Evolutionary conservation across 92 coral and sea anemone genomes (phyloP), one percentile per base, ranked within the genome.

Genomic region (Epizoanthus stellaris): DNA sequence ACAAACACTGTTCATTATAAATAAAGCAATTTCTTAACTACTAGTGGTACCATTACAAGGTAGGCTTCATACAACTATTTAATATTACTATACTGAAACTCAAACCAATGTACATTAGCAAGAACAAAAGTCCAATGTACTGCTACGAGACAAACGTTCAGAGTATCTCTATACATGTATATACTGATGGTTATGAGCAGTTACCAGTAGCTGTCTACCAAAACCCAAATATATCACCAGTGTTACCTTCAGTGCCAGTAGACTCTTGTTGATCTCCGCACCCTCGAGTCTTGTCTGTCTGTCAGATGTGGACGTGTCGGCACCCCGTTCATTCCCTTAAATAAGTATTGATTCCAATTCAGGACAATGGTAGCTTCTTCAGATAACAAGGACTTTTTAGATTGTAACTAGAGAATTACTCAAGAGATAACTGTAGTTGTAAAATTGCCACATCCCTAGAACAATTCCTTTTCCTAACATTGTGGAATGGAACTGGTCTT

Each of bases 191-290:
- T 52, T 52, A 52, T 10, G 20, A 15, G 11, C 2, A 21, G 71
- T 8, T 16, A 52, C 56, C 12, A 52, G 1, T 52, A 11, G 10
- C 14, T 52, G 56, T 52, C 16, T 21, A 36, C 4, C 60, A 80
- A 17, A 45, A 65, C 56, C 20, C 16, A 60, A 38, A 2, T 23
- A 30, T 57, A 80, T 30, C 68, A 39, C 57, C 14, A 52, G 2
- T 21, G 13, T 39, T 77, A 95, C 98, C 94, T 96, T 96, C 61
- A 96, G 74, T 10, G 99, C 99, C 59, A 96, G 93, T 67, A 96
- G 77, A 86, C 99, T 96, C 90, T 96, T 96, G 84, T 96, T 96
- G 14, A 96, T 96, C 75, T 96, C 99, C 16, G 99, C 99, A 12
- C 99, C 99, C 76, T 96, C 99, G 10, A 96, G 88, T 25, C 99